phyloP scores from a whole-genome alignment of 2,888 invertebrate species.

The Campaea margaritaria region DNA sequence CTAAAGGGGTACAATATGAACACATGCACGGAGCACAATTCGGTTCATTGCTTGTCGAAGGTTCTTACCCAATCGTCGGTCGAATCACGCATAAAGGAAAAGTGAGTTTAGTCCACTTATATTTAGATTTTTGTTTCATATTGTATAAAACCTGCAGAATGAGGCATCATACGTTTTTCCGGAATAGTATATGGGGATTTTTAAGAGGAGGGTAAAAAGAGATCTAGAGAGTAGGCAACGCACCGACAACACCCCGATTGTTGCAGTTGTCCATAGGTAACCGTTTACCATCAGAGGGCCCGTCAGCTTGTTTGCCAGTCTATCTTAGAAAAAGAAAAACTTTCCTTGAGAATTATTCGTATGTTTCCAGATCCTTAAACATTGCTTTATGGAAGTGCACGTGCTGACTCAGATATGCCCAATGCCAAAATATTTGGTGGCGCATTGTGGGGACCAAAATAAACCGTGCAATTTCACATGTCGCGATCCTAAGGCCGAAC shows the following conservation, averaged over 20 bases:
- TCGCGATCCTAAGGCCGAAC: conserved; percentile 57
- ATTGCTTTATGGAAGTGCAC: conserved; percentile 76
- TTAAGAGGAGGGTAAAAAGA: too few species aligned
- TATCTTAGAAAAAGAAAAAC: too few species aligned
- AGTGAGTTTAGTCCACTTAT: conserved; percentile 52
- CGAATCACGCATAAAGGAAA: conserved; percentile 62
- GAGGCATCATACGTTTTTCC: too few species aligned
- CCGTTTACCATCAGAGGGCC: too few species aligned
- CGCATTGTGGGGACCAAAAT: conserved; percentile 59
- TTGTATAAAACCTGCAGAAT: too few species aligned
- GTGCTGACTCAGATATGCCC: conserved; percentile 73
- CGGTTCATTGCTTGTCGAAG: conserved; percentile 68
- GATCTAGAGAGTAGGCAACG: too few species aligned
- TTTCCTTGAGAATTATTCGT: too few species aligned
- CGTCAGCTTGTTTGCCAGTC: too few species aligned
- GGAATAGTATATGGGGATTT: too few species aligned
- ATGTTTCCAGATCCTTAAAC: conserved; percentile 68
- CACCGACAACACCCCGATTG: too few species aligned
- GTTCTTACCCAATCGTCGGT: conserved; percentile 72
- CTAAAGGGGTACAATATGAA: conserved; percentile 58
- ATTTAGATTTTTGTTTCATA: conserved; percentile 31
- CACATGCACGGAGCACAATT: conserved; percentile 75
- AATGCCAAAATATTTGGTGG: conserved; percentile 64
- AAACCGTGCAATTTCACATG: conserved; percentile 73
- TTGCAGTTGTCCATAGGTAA: too few species aligned